A percentile compares a stretch with the other conserved stretches of the same genome.
Evolutionary conservation across 2,888 invertebrate genomes (phyloP).

Genomic region (Pteria penguin): DNA sequence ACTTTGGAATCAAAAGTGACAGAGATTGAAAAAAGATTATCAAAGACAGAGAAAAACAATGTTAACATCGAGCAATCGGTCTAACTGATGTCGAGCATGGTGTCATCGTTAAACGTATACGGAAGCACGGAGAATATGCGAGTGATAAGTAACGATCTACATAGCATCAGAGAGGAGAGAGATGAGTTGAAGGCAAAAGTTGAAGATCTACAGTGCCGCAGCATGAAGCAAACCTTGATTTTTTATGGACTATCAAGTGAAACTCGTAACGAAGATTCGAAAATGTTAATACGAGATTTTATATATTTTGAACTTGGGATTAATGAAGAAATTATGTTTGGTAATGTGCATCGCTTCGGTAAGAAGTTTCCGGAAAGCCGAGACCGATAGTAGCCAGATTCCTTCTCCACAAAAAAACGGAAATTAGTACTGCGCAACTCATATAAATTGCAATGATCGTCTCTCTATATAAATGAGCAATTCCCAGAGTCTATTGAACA

Average conservation of each 20-base stretch:
- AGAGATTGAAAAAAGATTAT: background rate
- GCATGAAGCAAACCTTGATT: background rate
- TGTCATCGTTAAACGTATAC: background rate
- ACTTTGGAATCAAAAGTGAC: background rate
- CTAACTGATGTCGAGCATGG: too few relatives aligned
- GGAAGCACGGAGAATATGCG: background rate
- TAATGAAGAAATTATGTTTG: background rate
- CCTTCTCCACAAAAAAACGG: background rate
- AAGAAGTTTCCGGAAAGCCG: background rate
- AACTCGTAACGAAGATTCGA: background rate
- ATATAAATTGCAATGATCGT: background rate
- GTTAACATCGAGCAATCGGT: background rate
- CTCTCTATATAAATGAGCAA: background rate
- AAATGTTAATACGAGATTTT: too few relatives aligned
- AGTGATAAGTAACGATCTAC: background rate
- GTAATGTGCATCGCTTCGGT: background rate
- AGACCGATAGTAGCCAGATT: slow-evolving; percentile 1
- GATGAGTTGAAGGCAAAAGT: too few relatives aligned
- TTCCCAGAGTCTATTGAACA: background rate
- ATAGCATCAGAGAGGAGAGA: background rate
- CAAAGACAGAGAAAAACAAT: background rate
- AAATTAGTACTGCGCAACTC: background rate
- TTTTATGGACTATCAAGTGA: background rate
- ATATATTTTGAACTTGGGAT: too few relatives aligned
- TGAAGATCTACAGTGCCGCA: too few relatives aligned